phyloP scores from a whole-genome alignment of 2,797 vertebrate genomes.

The Spheniscus humboldti region DNA sequence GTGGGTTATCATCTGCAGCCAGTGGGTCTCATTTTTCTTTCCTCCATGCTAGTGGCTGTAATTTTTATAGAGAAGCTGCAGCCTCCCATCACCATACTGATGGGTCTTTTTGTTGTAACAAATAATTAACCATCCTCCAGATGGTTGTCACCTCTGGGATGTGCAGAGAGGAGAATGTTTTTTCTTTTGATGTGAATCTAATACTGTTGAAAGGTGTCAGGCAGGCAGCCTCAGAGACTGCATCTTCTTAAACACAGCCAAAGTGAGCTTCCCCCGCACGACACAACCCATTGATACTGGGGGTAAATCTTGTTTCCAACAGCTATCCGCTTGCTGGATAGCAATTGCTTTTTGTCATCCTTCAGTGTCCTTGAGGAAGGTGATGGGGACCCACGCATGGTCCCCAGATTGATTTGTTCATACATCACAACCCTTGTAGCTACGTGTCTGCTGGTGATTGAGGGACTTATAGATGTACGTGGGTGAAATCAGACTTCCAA shows the following conservation, averaged over 20 bases:
- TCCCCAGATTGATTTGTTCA: not conserved
- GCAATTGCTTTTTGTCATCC: not conserved
- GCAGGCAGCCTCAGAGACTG: slow-evolving; percentile 25
- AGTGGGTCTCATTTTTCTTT: not conserved
- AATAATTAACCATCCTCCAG: slow-evolving; percentile 65
- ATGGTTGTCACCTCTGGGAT: slow-evolving; percentile 56
- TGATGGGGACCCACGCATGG: not conserved
- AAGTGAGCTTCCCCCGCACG: not conserved
- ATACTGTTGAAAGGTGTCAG: slow-evolving; percentile 47
- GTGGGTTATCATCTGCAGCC: not conserved
- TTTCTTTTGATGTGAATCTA: slow-evolving; percentile 58
- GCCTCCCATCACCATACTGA: slow-evolving; percentile 40
- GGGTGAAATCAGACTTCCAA: not conserved
- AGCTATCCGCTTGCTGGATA: not conserved
- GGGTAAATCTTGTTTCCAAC: not conserved
- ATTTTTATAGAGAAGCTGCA: slow-evolving; percentile 44
- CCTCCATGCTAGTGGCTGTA: not conserved
- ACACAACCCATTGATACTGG: not conserved
- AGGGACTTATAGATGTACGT: not conserved
- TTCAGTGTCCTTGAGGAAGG: not conserved
- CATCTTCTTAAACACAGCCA: not conserved
- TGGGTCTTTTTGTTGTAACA: slow-evolving; percentile 56
- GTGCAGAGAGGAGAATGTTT: slow-evolving; percentile 18
- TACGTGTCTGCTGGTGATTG: not conserved
- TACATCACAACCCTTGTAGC: not conserved